A percentile compares a stretch with the other conserved stretches of the same genome.
These are phyloP conservation scores for Saturnia japonica DNA, from an alignment of 2,888 invertebrate species.

Conservation along the genomic window DNA sequence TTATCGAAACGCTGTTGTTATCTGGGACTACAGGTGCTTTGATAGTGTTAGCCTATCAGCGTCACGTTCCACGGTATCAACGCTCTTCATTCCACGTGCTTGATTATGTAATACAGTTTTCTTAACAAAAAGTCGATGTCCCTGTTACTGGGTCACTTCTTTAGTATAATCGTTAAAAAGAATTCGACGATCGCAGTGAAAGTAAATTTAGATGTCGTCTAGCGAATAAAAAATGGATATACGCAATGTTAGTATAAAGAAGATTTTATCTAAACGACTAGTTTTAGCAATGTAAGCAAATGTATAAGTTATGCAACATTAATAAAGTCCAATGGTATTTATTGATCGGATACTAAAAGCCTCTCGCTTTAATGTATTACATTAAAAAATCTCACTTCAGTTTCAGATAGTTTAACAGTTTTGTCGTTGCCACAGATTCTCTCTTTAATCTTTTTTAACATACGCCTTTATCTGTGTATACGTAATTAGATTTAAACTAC, in stretches of 20 bases:
- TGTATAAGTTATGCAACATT: conserved; percentile 53
- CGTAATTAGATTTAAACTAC: background rate
- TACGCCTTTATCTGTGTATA: background rate
- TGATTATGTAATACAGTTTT: conserved; percentile 58
- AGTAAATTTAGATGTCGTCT: conserved; percentile 47
- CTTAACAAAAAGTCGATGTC: conserved; percentile 22
- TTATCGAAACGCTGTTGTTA: conserved; percentile 63
- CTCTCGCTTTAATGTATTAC: conserved; percentile 18
- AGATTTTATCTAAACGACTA: conserved; percentile 39
- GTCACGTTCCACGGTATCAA: conserved; percentile 64
- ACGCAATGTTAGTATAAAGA: conserved; percentile 23
- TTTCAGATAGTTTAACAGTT: background rate
- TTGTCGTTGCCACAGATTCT: background rate
- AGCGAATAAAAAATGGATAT: conserved; percentile 41
- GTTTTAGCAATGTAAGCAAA: conserved; percentile 54
- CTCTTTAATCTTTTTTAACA: background rate
- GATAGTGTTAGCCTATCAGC: conserved; percentile 64
- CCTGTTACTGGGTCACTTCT: conserved; percentile 26
- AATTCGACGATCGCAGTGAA: conserved; percentile 51
- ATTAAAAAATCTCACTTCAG: background rate
- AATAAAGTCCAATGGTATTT: conserved; percentile 55
- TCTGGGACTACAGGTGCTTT: conserved; percentile 56
- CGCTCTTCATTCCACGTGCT: conserved; percentile 67
- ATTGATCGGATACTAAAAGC: conserved; percentile 49
- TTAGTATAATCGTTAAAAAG: conserved; percentile 31